Percentiles rank a stretch among this genome's conserved stretches.
These are phyloP conservation scores for Novumbra hubbsi DNA, from an alignment of 2,797 vertebrate species.

Conservation along the genomic window DNA sequence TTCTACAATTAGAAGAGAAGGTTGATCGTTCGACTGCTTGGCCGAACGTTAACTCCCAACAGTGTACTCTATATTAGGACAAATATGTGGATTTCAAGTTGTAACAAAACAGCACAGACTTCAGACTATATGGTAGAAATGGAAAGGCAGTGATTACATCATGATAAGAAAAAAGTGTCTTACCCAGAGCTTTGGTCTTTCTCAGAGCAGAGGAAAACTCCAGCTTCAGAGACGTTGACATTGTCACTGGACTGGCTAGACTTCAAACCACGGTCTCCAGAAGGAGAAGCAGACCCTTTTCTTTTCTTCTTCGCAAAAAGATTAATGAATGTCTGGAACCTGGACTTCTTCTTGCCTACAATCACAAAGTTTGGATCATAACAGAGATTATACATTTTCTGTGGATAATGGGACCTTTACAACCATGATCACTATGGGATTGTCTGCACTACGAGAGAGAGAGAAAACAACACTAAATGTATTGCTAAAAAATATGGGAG, in stretches of 20 bases:
- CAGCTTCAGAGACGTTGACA: constrained; percentile 67
- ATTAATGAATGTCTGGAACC: constrained; percentile 88
- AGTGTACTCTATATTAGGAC: constrained; percentile 24
- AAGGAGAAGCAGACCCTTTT: constrained; percentile 66
- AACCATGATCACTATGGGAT: not conserved
- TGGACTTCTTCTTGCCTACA: constrained; percentile 91
- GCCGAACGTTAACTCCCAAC: constrained; percentile 29
- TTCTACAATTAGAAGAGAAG: constrained; percentile 15
- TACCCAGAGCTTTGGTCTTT: constrained; percentile 73
- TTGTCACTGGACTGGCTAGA: constrained; percentile 79
- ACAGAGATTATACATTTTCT: not conserved
- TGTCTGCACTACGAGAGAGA: no score
- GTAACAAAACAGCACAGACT: not conserved
- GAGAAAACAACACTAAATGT: no score
- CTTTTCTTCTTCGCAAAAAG: constrained; percentile 92
- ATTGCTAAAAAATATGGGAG: no score
- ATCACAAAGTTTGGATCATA: not conserved
- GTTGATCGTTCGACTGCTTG: constrained; percentile 29
- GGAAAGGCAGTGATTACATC: not conserved
- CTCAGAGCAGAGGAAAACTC: constrained; percentile 60
- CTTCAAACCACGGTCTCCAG: constrained; percentile 67
- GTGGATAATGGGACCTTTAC: not conserved
- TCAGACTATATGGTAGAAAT: constrained; percentile 11
- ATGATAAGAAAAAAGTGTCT: constrained; percentile 23
- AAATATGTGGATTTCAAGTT: constrained; percentile 23